These are phyloP conservation scores for Thalassarche chlororhynchos DNA, from an alignment of 2,113 vertebrate genomes.

Conservation along the genomic window DNA sequence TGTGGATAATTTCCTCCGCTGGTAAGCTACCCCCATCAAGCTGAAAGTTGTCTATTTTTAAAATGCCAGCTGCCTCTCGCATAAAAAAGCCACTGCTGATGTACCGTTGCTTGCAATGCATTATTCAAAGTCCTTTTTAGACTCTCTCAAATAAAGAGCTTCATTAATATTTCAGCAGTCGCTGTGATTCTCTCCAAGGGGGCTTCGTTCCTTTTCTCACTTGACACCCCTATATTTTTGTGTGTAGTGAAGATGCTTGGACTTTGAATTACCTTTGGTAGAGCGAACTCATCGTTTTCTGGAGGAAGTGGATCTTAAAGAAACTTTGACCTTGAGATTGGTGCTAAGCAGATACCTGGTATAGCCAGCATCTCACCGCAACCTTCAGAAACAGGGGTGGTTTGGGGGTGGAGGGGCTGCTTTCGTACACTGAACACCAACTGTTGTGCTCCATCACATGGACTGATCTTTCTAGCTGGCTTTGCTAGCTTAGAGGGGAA, in stretches of 20 bases:
- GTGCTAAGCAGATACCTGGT: background rate
- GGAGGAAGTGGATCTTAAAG: background rate
- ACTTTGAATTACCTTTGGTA: background rate
- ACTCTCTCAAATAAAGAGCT: conserved; percentile 43
- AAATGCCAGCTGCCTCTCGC: conserved; percentile 48
- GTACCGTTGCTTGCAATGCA: conserved; percentile 56
- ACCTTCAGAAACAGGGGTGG: background rate
- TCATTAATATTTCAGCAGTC: conserved; percentile 63
- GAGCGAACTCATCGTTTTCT: background rate
- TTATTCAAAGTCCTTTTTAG: conserved; percentile 71
- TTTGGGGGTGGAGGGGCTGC: background rate
- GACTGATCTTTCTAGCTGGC: background rate
- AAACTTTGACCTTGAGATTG: conserved; percentile 11
- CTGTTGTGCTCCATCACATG: background rate
- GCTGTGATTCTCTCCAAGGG: conserved; percentile 56
- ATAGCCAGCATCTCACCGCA: background rate
- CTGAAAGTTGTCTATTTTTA: conserved; percentile 65
- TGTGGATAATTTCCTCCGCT: conserved; percentile 38
- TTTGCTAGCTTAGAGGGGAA: background rate
- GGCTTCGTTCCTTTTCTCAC: conserved; percentile 4
- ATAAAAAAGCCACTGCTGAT: conserved; percentile 56
- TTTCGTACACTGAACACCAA: background rate
- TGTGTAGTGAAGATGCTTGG: background rate
- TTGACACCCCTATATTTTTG: conserved; percentile 37
- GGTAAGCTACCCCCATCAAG: conserved; percentile 44